Evolutionary conservation across 2,113 vertebrate genomes (phyloP), one percentile per base, ranked within the genome.

Genomic region (Hiodon alosoides): DNA sequence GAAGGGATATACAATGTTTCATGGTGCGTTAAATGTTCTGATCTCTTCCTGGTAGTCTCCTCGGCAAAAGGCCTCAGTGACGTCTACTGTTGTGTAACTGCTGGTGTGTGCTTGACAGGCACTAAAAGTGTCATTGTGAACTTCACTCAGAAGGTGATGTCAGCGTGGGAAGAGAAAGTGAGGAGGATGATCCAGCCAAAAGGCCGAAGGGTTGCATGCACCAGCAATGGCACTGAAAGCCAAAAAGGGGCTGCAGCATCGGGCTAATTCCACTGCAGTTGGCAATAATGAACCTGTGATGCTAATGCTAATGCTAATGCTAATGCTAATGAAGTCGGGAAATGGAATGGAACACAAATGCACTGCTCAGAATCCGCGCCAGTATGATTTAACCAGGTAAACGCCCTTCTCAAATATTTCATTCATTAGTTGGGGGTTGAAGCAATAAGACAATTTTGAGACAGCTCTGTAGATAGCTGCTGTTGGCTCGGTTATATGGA

Each of bases 101-200:
- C 11, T 17, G 13, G 14, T 9, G 52, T 7, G 53, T 4, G 2
- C 6, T 10, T 71, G 69, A 71, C 31, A 58, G 31, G 11, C 54
- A 71, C 31, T 17, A 14, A 14, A 71, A 14, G 54, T 71, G 69
- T 71, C 69, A 71, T 47, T 9, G 58, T 6, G 11, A 59, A 46
- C 17, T 47, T 16, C 58, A 53, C 46, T 46, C 31, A 31, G 17
- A 71, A 71, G 69, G 69, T 48, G 69, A 71, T 14, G 17, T 71
- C 31, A 3, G 53, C 31, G 3, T 58, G 53, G 31, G 11, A 47
- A 71, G 47, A 55, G 54, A 31, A 47, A 16, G 52, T 53, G 46
- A 48, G 31, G 53, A 47, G 17, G 53, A 31, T 58, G 31, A 46
- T 17, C 58, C 5, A 71, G 31, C 31, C 31, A 31, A 31, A 31